These are phyloP conservation scores for Coracias cyanogaster DNA, from an alignment of 2,797 vertebrate genomes.

Conservation along the genomic window DNA sequence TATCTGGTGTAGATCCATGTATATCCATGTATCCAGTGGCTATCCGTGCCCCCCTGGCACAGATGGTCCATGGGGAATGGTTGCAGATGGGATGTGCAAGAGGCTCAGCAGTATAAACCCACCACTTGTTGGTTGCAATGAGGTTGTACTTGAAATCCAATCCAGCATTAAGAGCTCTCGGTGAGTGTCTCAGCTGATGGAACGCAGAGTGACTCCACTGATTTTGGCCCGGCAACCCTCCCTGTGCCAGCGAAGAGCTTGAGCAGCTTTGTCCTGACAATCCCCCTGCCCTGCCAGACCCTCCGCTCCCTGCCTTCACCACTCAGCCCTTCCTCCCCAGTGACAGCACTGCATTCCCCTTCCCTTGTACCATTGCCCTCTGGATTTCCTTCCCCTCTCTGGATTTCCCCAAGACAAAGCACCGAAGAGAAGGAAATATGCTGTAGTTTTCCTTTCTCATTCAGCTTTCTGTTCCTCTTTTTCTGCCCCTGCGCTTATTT, in stretches of 20 bases:
- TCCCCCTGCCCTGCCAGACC: background rate
- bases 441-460: background rate
- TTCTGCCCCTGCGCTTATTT: background rate
- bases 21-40: background rate
- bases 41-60: background rate
- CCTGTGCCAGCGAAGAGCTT: background rate
- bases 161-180: background rate
- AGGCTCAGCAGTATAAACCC: background rate
- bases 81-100: background rate
- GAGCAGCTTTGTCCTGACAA: background rate
- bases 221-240: background rate
- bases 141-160: background rate
- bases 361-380: background rate
- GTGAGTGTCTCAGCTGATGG: background rate
- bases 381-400: background rate
- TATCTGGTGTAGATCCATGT: rapidly evolving
- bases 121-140: background rate
- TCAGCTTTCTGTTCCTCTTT: background rate
- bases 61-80: background rate
- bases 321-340: background rate
- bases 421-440: background rate
- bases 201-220: background rate
- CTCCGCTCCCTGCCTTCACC: background rate
- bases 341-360: background rate
- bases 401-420: background rate